A percentile compares a stretch with the other conserved stretches of the same genome.
Evolutionary conservation across 2,113 vertebrate genomes (phyloP).

Genomic region (Trichomycterus rosablanca): DNA sequence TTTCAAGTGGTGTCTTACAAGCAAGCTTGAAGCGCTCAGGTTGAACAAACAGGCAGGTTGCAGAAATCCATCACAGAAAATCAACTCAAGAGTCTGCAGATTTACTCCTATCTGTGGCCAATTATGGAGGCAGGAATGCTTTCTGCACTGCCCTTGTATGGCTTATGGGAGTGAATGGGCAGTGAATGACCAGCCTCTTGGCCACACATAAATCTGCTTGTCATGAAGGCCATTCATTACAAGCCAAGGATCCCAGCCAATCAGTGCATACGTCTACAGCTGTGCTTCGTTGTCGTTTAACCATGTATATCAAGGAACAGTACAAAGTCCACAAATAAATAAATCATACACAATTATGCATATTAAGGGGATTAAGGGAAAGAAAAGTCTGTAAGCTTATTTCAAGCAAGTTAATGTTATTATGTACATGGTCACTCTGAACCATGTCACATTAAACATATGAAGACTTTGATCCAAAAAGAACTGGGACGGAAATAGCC

Average conservation of each 20-base stretch:
- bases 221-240: constrained; percentile 37
- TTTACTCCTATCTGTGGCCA: constrained; percentile 1
- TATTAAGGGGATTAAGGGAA: constrained; percentile 46
- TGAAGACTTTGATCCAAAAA: constrained; percentile 9
- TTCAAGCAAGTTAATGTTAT: constrained; percentile 43
- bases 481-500: constrained; percentile 41
- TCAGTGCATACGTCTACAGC: constrained; percentile 26
- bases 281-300: constrained; percentile 36
- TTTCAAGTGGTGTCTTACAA: constrained; percentile 4
- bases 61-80: constrained; percentile 2
- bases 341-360: constrained; percentile 55
- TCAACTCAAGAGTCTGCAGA: constrained; percentile 8
- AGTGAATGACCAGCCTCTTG: constrained; percentile 8
- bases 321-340: constrained; percentile 27
- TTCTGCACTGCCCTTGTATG: constrained; percentile 8
- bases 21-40: background rate
- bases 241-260: constrained; percentile 25
- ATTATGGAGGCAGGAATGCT: constrained; percentile 11
- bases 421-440: constrained; percentile 41
- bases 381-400: constrained; percentile 19
- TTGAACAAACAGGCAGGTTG: background rate
- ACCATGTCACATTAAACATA: constrained; percentile 47
- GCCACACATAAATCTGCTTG: constrained; percentile 17
- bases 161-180: constrained; percentile 1
- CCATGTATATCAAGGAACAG: constrained; percentile 45